Evolutionary conservation across 2,113 vertebrate species (phyloP), one percentile per base, ranked within the genome.

Genomic region (Crotalus tigris): DNA sequence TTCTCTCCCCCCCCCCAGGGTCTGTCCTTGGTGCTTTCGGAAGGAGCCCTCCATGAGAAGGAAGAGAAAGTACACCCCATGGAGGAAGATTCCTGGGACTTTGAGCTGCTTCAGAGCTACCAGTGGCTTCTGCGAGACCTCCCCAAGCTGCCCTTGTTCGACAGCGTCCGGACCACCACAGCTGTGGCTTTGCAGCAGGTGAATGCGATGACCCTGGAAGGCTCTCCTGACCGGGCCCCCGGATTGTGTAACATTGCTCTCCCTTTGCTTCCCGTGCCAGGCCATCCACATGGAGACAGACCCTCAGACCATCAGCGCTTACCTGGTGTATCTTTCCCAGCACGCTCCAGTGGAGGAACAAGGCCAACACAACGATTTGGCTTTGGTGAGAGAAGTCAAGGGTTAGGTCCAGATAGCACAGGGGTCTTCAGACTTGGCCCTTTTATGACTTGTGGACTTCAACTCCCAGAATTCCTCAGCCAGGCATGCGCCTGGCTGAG

Each of bases 261-360:
- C 9, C 44, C 19, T 10, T 3, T 8, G 61, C 5, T 17, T 90
- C 93, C 94, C 12, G 0, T 95, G 93, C 0, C 91, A 99, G 99
- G 99, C 99, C 91, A 99, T 99, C 95, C 99, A 99, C 95, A 98
- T 99, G 99, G 99, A 99, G 97, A 99, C 99, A 0, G 99, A 99
- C 94, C 99, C 99, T 1, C 99, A 99, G 96, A 99, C 98, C 51
- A 99, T 99, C 97, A 99, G 99, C 5, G 99, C 99, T 90, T 99
- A 99, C 96, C 97, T 99, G 94, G 98, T 99, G 93, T 99, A 99
- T 96, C 98, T 99, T 24, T 99, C 99, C 96, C 99, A 99, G 97
- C 98, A 99, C n/a, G 98, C 98, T 23, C 99, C 99, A 0, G 98
- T 99, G 85, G 99, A 99, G 96, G 99, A 99, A 88, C 99, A 99